phyloP scores from a whole-genome alignment of 2,888 invertebrate genomes.

The Drosophila anceps region DNA sequence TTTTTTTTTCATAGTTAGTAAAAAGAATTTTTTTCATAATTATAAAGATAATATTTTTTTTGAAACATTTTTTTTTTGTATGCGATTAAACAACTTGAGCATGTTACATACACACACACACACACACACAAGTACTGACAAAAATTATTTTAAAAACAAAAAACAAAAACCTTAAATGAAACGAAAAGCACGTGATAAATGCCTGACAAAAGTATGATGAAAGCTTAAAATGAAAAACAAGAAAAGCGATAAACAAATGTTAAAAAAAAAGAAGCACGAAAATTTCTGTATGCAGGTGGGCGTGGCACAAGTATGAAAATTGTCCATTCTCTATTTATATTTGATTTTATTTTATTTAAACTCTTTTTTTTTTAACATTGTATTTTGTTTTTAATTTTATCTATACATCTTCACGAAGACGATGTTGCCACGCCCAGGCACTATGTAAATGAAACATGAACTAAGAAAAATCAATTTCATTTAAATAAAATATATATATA shows the following conservation, averaged over 20 bases:
- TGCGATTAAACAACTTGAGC: constrained; percentile 68
- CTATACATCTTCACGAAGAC: not conserved
- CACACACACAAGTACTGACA: constrained; percentile 26
- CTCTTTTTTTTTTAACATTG: constrained; percentile 18
- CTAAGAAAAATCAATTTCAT: constrained; percentile 12
- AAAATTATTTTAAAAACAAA: constrained; percentile 20
- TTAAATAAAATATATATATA: not conserved
- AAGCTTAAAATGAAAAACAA: not conserved
- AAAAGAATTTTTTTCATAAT: constrained; percentile 59
- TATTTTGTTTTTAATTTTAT: constrained; percentile 14
- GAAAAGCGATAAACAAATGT: constrained; percentile 3
- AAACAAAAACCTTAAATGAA: constrained; percentile 22
- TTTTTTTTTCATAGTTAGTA: constrained; percentile 58
- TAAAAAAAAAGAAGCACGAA: constrained; percentile 32
- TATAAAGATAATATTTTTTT: constrained; percentile 62
- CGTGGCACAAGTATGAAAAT: constrained; percentile 13
- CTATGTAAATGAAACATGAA: constrained; percentile 7
- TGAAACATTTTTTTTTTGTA: constrained; percentile 57
- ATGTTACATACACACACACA: constrained; percentile 49
- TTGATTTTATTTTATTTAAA: constrained; percentile 6
- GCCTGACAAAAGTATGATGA: constrained; percentile 24
- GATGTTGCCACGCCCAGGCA: constrained; percentile 30
- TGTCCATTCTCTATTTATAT: constrained; percentile 1
- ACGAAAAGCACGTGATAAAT: constrained; percentile 52
- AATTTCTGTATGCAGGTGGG: constrained; percentile 20